Evolutionary conservation across 2,797 vertebrate genomes (phyloP), one percentile per base, ranked within the genome.

Genomic region (Heteromormyrus szaboi): DNA sequence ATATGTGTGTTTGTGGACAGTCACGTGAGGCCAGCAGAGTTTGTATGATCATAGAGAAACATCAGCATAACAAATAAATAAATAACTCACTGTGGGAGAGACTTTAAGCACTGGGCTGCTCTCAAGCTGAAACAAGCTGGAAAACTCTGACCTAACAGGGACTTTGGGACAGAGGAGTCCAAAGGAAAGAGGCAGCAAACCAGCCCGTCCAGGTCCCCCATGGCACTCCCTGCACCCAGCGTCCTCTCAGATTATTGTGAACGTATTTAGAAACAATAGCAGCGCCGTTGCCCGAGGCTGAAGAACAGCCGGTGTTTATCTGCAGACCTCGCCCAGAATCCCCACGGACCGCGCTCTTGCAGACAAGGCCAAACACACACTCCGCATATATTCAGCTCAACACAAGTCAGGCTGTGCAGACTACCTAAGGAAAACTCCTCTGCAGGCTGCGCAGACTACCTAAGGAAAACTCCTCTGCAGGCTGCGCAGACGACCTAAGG

Each of bases 251-350:
- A 86, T 89, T 89, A 91, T 88, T 89, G 88, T 88, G 41, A 89
- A 88, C 89, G 88, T 88, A 84, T 90, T 90, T 85, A 89, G 88
- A 88, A 89, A 91, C 87, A 89, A 89, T 85, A 76, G 88, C 84
- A 89, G 6, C 56, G 53, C 51, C 62, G 83, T 46, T 87, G 59
- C 89, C 87, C 51, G 50, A 41, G 56, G 89, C 29, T 56, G 17
- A 76, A 90, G 50, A 44, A 19, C 79, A 76, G 51, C 79, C 88
- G 29, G 68, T 50, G 89, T 81, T 48, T 56, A 48, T 46, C 90
- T 89, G 41, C 79, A 81, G 87, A 68, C 68, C 86, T 89, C 11
- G 83, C 85, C 46, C 68, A 51, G 62, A 48, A 86, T 81, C 81
- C 90, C 87, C 14, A 59, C 14, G 51, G 33, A 90, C 41, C 25